Base-by-base conservation (phyloP, 37 sponge, comb jelly and placozoan genomes). In the Corticium candelabrum region DNA sequence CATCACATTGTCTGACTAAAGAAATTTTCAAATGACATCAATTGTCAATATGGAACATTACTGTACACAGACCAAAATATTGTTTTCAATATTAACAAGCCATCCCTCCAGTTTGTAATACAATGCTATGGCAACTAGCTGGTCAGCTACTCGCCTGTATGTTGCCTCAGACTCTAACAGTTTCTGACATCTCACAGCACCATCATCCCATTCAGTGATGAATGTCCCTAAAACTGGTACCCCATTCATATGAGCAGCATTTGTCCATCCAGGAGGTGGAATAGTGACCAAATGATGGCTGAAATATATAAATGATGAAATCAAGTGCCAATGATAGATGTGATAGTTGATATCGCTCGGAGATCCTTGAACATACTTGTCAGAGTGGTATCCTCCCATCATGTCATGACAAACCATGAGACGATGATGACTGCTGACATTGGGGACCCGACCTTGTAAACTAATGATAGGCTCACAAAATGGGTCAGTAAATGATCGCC, bases 61-160 rank as follows among this genome's bases (percentile, higher is more conserved):
- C 30, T 81, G 50, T 41, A 33, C 35, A 78, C 83, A 87, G 40
- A 86, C 88, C 73, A 88, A 76, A 29, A 97, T 80, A 31, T 67
- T 79, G 57, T 97, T 97, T 79, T 97, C 99, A 82, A 97, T 97
- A 68, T 97, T 97, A 27, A 97, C 79, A 34, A 97, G 86, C 99
- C 99, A 97, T 21, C 99, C 99, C 77, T 97, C 99, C 75, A 97
- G 86, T 4, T 76, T 74, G 75, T 97, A 97, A 62, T 91, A 89
- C 77, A 76, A 50, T 21, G 95, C 92, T 41, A 97, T 70, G 29
- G 31, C 75, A 11, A 94, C 88, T 40, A 94, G 73, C 80, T 89
- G 84, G 43, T 91, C 84, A 36, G 85, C 92, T 70, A 83, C 79
- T 37, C 76, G 74, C 15, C 43, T 40, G 34, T 37, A 31, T 84